These are phyloP conservation scores for Ornithoptera alexandrae DNA, from an alignment of 2,888 invertebrate genomes.

Conservation along the genomic window DNA sequence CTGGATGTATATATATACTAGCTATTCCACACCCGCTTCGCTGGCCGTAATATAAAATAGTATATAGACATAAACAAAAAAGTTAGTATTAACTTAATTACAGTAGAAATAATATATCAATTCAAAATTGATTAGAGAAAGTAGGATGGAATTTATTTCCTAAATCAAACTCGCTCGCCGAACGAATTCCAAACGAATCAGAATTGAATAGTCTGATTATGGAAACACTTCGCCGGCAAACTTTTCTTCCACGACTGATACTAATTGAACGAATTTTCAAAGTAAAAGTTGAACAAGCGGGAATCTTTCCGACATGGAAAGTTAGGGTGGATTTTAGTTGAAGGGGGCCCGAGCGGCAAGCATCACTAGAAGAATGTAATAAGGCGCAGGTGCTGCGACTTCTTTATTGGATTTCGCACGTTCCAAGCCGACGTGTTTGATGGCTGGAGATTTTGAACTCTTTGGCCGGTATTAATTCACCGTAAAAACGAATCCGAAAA, in stretches of 20 bases:
- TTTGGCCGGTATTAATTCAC: conserved; percentile 68
- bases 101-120: conserved; percentile 7
- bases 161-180: conserved; percentile 32
- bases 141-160: conserved; percentile 30
- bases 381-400: conserved; percentile 76
- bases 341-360: conserved; percentile 55
- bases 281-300: conserved; percentile 74
- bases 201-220: conserved; percentile 42
- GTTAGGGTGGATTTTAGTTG: conserved; percentile 63
- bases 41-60: too few species aligned
- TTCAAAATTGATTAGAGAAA: conserved; percentile 31
- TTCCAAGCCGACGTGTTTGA: conserved; percentile 75
- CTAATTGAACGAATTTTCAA: conserved; percentile 73
- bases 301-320: conserved; percentile 70
- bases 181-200: conserved; percentile 33
- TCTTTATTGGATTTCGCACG: conserved; percentile 79
- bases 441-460: conserved; percentile 76
- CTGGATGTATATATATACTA: too few species aligned
- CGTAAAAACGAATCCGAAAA: conserved; percentile 17
- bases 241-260: conserved; percentile 61
- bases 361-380: conserved; percentile 77
- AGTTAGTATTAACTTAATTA: neutral
- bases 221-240: conserved; percentile 58
- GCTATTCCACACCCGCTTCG: too few species aligned
- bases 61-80: too few species aligned